Evolutionary conservation across 2,113 vertebrate genomes (phyloP), one percentile per base, ranked within the genome.

Genomic region (Actinemys pallida): DNA sequence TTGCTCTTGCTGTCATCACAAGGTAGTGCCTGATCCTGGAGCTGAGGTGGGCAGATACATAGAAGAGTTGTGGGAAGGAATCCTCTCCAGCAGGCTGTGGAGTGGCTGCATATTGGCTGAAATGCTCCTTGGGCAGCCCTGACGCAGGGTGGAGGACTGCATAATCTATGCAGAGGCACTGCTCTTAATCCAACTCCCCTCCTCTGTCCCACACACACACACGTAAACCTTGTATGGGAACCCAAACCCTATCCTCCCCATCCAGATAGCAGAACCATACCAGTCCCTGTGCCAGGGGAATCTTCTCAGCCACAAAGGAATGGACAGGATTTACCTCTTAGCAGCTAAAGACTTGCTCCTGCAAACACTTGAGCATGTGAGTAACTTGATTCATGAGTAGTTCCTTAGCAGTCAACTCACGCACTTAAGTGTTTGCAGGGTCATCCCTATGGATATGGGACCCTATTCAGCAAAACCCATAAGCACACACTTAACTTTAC

Each of bases 1-100:
- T 92, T 93, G 89, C 47, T 87, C 81, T 97, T 94, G 83, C 83
- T 94, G 81, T 93, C 85, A 56, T 57, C 25, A 59, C 42, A 95
- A 83, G 83, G 78, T 0, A 93, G 47, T 42, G 79, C 93, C 17
- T 13, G 35, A 83, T 86, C 82, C 52, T 92, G 93, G 53, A 92
- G 52, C 54, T 81, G 84, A 90, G 59, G 52, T 35, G 81, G 75
- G 91, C 89, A 95, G 95, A 95, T 85, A 88, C 4, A 65, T 11
- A 17, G 57, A 59, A 52, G 22, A 45, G 75, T 7, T 47, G 45
- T 42, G 13, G 25, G 94, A 91, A 92, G 92, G 75, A 27, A 92
- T 95, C 81, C 87, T 22, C 19, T 52, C 89, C 81, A 83, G 81
- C 22, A 5, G 47, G 82, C 86, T 91, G 84, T 39, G 59, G 49